Base-by-base conservation (phyloP, 2,888 invertebrate genomes). In the Acrobasis suavella region DNA sequence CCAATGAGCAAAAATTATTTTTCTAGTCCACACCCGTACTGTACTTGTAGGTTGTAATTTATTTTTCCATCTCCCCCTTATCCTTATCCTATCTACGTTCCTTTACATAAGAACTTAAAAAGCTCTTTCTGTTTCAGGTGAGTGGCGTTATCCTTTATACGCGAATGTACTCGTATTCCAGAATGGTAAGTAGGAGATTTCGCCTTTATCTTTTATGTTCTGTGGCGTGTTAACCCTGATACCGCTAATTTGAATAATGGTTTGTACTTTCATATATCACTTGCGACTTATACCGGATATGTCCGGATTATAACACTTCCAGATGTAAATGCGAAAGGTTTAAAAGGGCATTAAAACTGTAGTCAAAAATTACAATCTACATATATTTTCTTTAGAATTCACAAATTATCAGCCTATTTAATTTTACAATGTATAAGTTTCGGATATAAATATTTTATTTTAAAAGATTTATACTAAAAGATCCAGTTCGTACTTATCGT, bases 61-160 rank as follows among this genome's bases (percentile, higher is more conserved):
- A n/a, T 46, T 46, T 14, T 46, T 6, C 0, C 1, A 10, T 2
- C 32, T 8, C 32, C 32, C 32, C n/a, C n/a, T n/a, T 46, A 2
- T 2, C n/a, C 3, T 14, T 2, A 46, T 46, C 46, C 46, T 46
- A n/a, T 12, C n/a, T 46, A 46, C 46, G 46, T n/a, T n/a, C 46
- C 9, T 46, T 46, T n/a, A 9, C 37, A 55, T 39, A 55, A 55
- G 55, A 16, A 55, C 55, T 55, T 55, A 55, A 74, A 77, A 73
- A 73, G 66, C 69, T 71, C 67, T 72, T 74, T 82, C 85, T 87
- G 86, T 89, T 87, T 79, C 87, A 88, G 87, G 89, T 89, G 76
- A 84, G 81, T 66, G 65, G 70, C 64, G 69, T 81, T 77, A 77
- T 76, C 79, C 73, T 71, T 80, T 77, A 39, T 76, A 77, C 73